Base-by-base conservation (phyloP, 2,113 vertebrate species). In the Takifugu bimaculatus region DNA sequence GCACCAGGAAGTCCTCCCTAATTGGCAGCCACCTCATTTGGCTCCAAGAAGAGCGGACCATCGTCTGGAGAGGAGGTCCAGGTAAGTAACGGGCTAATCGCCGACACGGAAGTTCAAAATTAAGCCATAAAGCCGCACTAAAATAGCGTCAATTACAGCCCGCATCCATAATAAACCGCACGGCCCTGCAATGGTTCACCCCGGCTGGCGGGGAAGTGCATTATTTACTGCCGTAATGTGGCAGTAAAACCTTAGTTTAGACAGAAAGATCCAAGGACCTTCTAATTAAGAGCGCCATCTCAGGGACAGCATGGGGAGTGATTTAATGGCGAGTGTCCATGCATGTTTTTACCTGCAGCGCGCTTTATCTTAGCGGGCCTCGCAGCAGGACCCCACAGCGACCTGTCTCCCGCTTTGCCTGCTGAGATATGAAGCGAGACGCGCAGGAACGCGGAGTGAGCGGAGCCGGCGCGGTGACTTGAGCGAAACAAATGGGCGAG, bases 1-100 rank as follows among this genome's bases (percentile, higher is more conserved):
- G 78, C 78, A 84, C 85, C 81, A 82, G 77, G 77, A 81, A 82
- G 60, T 49, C 47, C 63, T 70, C 56, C 50, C 78, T 87, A 85
- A 86, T 87, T 89, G 82, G 83, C 81, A 86, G 75, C 73, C 70
- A 77, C 85, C 72, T 88, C 77, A 87, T 91, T 92, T 91, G 79
- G 84, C 75, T 87, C 83, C 78, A 78, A 87, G 74, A 59, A 54
- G 71, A 80, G 63, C 47, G 60, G 72, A 43, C 71, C 72, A 77
- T 80, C 78, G 79, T 87, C 85, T 72, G 14, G 79, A 75, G 85
- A 87, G 74, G 63, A 84, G 75, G 54, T 56, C 48, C 57, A 79
- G 81, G 76, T 85, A 72, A 85, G 69, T 82, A 88, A 86, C 70
- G 50, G 76, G 87, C 80, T 75, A 90, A 84, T 87, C 83, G 77